These are phyloP conservation scores for Luscinia luscinia DNA, from an alignment of 2,797 vertebrate species.

Conservation along the genomic window DNA sequence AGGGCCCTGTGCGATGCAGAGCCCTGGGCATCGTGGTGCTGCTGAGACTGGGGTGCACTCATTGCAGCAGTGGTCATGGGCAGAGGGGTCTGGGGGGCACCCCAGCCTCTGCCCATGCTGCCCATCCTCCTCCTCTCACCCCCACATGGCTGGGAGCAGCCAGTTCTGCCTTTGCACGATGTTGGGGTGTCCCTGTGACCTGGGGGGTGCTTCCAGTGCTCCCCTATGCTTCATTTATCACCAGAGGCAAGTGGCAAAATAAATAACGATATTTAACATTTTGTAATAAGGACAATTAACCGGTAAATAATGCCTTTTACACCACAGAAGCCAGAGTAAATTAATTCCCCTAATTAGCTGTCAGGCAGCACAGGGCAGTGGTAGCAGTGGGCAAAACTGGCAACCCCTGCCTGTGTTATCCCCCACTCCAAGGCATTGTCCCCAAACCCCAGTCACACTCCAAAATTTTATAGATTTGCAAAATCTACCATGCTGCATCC, in stretches of 20 bases:
- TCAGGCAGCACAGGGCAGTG: conserved; percentile 12
- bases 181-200: neutral
- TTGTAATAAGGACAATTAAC: conserved; percentile 78
- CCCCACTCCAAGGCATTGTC: fast-evolving
- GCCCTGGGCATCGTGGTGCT: neutral
- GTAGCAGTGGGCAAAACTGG: neutral
- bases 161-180: fast-evolving
- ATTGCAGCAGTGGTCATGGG: neutral
- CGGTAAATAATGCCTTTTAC: conserved; percentile 78
- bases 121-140: neutral
- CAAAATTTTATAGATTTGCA: neutral
- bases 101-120: neutral
- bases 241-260: conserved; percentile 53
- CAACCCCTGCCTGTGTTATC: neutral
- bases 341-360: conserved; percentile 80
- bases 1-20: neutral
- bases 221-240: conserved; percentile 10
- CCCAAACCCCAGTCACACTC: neutral
- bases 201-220: neutral
- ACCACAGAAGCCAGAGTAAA: conserved; percentile 72
- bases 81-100: fast-evolving
- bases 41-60: neutral
- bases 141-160: fast-evolving
- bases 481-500: neutral
- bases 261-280: conserved; percentile 80